Conservation (phyloP, 1,140 invertebrate genomes). For the Lordiphosa clarofinis region DNA sequence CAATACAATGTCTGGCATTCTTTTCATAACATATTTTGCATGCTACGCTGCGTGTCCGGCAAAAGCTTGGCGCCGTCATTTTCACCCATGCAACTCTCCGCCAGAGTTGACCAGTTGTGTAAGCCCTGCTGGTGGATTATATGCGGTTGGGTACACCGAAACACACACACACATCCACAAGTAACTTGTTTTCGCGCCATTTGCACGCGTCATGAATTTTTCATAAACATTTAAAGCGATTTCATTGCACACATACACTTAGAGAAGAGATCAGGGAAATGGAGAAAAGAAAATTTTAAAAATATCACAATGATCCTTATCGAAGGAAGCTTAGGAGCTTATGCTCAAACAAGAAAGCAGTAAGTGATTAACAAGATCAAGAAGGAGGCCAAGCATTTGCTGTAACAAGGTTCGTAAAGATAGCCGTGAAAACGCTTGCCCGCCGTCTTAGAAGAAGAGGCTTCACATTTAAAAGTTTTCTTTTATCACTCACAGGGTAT, state of each 20-base stretch:
- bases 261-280: not conserved
- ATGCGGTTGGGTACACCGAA: not conserved
- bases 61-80: slow-evolving; percentile 71
- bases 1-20: slow-evolving; percentile 61
- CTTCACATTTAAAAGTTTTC: too few relatives aligned
- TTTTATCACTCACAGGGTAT: too few relatives aligned
- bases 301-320: too few relatives aligned
- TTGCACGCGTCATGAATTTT: slow-evolving; percentile 78
- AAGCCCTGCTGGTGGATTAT: slow-evolving; percentile 17
- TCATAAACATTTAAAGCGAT: slow-evolving; percentile 76
- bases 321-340: too few relatives aligned
- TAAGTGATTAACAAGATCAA: too few relatives aligned
- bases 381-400: too few relatives aligned
- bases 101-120: slow-evolving; percentile 10
- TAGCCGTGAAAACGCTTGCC: too few relatives aligned
- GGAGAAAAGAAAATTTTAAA: too few relatives aligned
- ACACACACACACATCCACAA: slow-evolving; percentile 25
- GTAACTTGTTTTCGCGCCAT: slow-evolving; percentile 76
- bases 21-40: slow-evolving; percentile 74
- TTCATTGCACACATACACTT: slow-evolving; percentile 55
- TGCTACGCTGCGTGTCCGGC: slow-evolving; percentile 68
- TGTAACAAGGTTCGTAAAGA: too few relatives aligned
- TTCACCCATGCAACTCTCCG: slow-evolving; percentile 53
- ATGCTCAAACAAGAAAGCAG: too few relatives aligned
- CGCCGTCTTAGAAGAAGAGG: too few relatives aligned